A percentile compares a stretch with the other conserved stretches of the same genome.
Evolutionary conservation across 2,888 invertebrate species (phyloP).

Genomic region (Eledona agricola): DNA sequence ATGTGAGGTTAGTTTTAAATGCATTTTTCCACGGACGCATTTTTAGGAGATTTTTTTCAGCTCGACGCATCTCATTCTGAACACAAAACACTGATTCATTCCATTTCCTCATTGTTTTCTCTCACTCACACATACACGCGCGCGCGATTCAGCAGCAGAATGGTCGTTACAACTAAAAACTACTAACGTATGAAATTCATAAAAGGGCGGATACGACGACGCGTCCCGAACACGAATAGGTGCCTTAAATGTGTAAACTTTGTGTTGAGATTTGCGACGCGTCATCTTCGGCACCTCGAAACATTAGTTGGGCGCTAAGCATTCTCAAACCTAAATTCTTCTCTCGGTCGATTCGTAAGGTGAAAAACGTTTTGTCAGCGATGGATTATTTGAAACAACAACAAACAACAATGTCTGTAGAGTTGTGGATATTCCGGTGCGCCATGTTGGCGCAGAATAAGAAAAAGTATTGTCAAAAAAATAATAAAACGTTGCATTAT

Average conservation of each 20-base stretch:
- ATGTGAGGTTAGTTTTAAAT: conserved; percentile 1
- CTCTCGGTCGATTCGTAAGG: no score
- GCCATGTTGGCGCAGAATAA: conserved; percentile 32
- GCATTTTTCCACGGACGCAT: conserved; percentile 15
- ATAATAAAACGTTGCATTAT: conserved; percentile 27
- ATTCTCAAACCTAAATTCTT: no score
- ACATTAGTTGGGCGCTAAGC: conserved; percentile 17
- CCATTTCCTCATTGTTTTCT: conserved; percentile 21
- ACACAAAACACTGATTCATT: conserved; percentile 19
- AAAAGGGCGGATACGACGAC: conserved; percentile 11
- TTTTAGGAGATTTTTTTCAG: conserved; percentile 5
- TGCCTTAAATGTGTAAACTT: conserved; percentile 31
- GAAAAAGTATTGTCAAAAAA: conserved; percentile 42
- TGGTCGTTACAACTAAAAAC: no score
- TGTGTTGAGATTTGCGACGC: conserved; percentile 20
- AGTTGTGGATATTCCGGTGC: conserved; percentile 30
- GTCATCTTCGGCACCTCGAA: conserved; percentile 31
- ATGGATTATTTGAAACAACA: no score
- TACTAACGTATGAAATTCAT: conserved; percentile 17
- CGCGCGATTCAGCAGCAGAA: no score
- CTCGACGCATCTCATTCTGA: conserved; percentile 18
- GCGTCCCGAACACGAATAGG: conserved; percentile 22
- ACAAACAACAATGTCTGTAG: no score
- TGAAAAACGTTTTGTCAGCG: conserved; percentile 1
- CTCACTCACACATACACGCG: no score